phyloP scores from a whole-genome alignment of 2,113 vertebrate genomes.

The Hystrix brachyura region DNA sequence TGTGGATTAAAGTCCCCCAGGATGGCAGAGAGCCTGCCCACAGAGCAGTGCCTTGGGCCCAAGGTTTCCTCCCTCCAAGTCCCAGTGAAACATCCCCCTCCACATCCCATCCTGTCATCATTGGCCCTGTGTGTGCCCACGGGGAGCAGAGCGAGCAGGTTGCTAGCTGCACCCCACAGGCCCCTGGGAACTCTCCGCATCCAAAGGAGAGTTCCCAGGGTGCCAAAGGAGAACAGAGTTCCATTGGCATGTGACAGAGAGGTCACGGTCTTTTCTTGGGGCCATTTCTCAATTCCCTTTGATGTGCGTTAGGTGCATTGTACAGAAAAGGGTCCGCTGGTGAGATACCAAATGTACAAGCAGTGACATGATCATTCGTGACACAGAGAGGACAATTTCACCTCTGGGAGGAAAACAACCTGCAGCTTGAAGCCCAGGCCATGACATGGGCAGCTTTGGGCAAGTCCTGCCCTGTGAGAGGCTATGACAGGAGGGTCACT shows the following conservation, averaged over 20 bases:
- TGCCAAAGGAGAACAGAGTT: not conserved
- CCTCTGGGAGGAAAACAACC: not conserved
- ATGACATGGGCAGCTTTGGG: not conserved
- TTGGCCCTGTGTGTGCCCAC: not conserved
- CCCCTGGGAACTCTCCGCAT: not conserved
- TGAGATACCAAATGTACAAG: not conserved
- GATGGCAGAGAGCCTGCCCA: not conserved
- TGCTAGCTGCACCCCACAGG: not conserved
- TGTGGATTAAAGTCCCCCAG: not conserved
- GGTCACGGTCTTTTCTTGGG: not conserved
- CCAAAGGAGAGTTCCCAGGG: too few species aligned
- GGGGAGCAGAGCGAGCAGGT: not conserved
- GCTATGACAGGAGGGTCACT: not conserved
- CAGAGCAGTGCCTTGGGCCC: not conserved
- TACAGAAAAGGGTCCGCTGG: not conserved
- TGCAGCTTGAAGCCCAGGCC: not conserved
- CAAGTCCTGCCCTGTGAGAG: not conserved
- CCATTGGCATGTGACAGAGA: not conserved
- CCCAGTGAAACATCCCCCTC: not conserved
- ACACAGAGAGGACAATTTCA: not conserved
- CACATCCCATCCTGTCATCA: rapidly evolving
- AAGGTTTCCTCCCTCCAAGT: not conserved
- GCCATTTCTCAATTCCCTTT: not conserved
- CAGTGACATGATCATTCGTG: not conserved
- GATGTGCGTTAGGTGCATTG: not conserved